phyloP scores from a whole-genome alignment of 2,113 vertebrate species.

The Cettia cetti region DNA sequence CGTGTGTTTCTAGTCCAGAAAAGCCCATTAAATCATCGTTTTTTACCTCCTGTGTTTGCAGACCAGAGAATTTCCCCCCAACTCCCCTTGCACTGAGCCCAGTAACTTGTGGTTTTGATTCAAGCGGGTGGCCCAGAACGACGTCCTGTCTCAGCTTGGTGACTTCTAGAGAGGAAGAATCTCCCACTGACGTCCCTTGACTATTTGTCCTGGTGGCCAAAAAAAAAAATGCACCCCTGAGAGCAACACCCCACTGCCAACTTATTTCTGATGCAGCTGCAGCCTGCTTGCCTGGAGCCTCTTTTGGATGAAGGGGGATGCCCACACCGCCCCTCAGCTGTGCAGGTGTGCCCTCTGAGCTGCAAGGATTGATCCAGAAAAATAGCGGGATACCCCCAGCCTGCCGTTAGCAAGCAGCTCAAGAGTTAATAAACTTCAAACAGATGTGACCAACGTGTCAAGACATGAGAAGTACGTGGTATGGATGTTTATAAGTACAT shows the following conservation, averaged over 20 bases:
- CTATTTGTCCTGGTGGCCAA: neutral
- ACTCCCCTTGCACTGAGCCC: neutral
- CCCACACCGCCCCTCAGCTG: fast-evolving
- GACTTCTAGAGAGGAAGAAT: neutral
- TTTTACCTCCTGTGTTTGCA: neutral
- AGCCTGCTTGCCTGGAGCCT: neutral
- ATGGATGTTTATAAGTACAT: slow-evolving; percentile 55
- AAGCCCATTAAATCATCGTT: neutral
- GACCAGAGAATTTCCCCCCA: neutral
- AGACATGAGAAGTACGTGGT: slow-evolving; percentile 47
- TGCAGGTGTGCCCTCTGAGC: neutral
- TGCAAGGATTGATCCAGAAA: fast-evolving
- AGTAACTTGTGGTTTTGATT: neutral
- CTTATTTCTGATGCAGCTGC: neutral
- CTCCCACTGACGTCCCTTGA: neutral
- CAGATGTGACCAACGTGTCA: slow-evolving; percentile 60
- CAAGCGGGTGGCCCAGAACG: neutral
- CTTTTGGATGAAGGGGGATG: neutral
- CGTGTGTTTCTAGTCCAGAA: neutral
- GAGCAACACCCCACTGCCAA: neutral
- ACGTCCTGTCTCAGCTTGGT: neutral
- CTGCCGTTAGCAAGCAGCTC: neutral
- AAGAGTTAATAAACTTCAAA: slow-evolving; percentile 47
- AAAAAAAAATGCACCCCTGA: neutral
- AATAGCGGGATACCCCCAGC: neutral